Evolutionary conservation across 2,797 vertebrate species (phyloP), one percentile per base, ranked within the genome.

Genomic region (Selene dorsalis): DNA sequence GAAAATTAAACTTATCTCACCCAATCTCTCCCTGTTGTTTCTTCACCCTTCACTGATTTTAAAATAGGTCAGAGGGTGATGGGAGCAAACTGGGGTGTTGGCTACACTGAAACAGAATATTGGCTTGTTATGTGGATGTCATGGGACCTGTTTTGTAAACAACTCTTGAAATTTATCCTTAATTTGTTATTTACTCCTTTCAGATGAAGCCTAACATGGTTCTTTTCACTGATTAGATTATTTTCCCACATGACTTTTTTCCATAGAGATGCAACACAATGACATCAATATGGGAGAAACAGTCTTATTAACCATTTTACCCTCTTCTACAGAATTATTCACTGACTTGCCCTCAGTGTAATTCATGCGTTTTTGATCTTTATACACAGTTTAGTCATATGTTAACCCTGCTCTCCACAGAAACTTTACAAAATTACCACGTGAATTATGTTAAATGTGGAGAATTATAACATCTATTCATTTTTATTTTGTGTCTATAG

Each of bases 51-150:
- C 65, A 39, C 24, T 43, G 35, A 59, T 69, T 41, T 59, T 50
- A 58, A 45, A 72, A 64, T 17, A 41, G 55, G 62, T 74, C 69
- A 61, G 26, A 65, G 57, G 70, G 24, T 65, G 18, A 58, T 57
- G 12, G 7, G 38, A 69, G 35, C 53, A 47, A 75, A 72, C 30
- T 28, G 17, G 17, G 6, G 5, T 32, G 16, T 52, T 65, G 8
- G 63, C 48, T n/a, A 8, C 30, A 41, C 6, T 41, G 17, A 43
- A 14, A 50, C 20, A 66, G 47, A 58, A 41, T 71, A 62, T 20
- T 60, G 8, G 53, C 14, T 30, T 6, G 13, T 69, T 72, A 12
- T 53, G 7, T 56, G 17, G n/a, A n/a, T 30, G 26, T 20, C 20
- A 26, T 41, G 22, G 12, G 9, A 35, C 5, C 48, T 10, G 1